A percentile compares a stretch with the other conserved stretches of the same genome.
Conservation (phyloP, 2,113 vertebrate species). For the Geococcyx californianus region DNA sequence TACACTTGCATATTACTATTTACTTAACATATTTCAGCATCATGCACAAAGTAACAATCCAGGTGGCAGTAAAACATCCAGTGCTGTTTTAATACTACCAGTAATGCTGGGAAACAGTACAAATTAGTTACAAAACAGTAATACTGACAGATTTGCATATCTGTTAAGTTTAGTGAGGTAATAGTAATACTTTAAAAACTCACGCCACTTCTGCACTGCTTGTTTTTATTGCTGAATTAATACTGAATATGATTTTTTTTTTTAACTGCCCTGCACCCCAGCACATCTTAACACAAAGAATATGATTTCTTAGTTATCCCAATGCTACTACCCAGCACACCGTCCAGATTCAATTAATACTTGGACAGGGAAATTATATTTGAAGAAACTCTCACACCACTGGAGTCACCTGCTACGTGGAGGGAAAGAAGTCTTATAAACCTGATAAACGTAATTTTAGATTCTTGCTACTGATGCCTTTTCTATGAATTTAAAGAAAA, state of each 20-base stretch:
- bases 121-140: constrained; percentile 66
- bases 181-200: constrained; percentile 64
- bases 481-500: background rate
- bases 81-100: constrained; percentile 48
- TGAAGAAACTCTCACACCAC: constrained; percentile 15
- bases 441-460: background rate
- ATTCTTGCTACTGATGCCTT: constrained; percentile 17
- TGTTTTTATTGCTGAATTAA: constrained; percentile 79
- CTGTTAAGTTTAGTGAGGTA: constrained; percentile 78
- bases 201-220: constrained; percentile 43
- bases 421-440: background rate
- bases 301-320: background rate
- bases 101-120: constrained; percentile 70
- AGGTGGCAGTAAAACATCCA: constrained; percentile 45
- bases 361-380: constrained; percentile 1
- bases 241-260: background rate
- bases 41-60: constrained; percentile 44
- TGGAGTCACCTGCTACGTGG: constrained; percentile 6
- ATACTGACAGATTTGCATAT: constrained; percentile 77
- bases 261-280: constrained; percentile 40
- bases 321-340: constrained; percentile 41
- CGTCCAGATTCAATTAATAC: constrained; percentile 38
- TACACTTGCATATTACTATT: constrained; percentile 60
- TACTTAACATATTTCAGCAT: constrained; percentile 37
- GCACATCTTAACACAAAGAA: constrained; percentile 20